Percentiles rank a stretch among this genome's conserved stretches.
Conservation (phyloP, 2,113 vertebrate species). For the Lasiurus borealis region DNA sequence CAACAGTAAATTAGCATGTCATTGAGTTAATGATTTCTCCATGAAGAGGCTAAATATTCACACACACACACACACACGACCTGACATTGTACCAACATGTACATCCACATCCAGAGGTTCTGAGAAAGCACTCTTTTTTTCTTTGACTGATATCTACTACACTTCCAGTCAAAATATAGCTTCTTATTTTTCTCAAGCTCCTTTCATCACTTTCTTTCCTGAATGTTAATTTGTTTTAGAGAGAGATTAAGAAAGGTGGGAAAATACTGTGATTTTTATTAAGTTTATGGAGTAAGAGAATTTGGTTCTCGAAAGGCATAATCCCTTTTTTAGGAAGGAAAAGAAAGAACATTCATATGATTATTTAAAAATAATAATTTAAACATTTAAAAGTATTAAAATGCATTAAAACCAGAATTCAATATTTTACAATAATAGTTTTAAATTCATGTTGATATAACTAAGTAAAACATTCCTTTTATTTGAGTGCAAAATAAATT, state of each 20-base stretch:
- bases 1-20: neutral
- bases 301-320: constrained; percentile 5
- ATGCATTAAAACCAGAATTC: constrained; percentile 8
- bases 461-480: constrained; percentile 9
- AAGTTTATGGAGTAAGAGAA: neutral
- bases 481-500: constrained; percentile 33
- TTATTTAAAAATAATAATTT: constrained; percentile 31
- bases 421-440: constrained; percentile 35
- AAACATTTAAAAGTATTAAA: constrained; percentile 44
- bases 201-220: neutral
- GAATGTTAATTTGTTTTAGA: constrained; percentile 33
- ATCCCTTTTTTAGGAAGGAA: neutral
- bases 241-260: neutral
- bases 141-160: neutral
- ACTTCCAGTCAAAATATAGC: constrained; percentile 43
- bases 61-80: neutral
- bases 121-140: neutral
- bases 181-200: neutral
- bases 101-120: neutral
- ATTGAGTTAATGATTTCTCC: neutral
- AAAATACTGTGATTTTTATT: neutral
- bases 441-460: constrained; percentile 3
- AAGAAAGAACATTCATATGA: neutral
- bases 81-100: neutral
- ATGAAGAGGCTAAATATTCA: neutral